Conservation (phyloP, 2,888 invertebrate genomes). For the Stratiomys singularior region DNA sequence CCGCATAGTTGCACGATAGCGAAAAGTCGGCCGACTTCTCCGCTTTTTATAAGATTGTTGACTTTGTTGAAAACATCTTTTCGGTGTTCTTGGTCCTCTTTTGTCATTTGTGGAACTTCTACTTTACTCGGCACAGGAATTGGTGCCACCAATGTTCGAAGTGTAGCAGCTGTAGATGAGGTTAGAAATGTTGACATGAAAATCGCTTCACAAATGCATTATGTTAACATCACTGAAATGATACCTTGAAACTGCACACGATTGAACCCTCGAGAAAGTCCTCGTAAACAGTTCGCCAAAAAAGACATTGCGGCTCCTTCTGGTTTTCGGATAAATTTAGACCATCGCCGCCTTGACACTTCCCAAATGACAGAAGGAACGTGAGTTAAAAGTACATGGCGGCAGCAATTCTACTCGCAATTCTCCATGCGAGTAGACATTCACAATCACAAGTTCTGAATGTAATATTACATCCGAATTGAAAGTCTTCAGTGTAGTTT, state of each 20-base stretch:
- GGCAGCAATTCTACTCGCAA: too few relatives aligned
- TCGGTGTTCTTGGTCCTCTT: background rate
- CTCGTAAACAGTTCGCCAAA: background rate
- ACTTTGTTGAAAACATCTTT: slow-evolving; percentile 49
- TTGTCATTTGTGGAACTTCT: background rate
- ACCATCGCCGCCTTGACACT: too few relatives aligned
- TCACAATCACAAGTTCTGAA: too few relatives aligned
- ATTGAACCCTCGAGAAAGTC: background rate
- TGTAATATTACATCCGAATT: too few relatives aligned
- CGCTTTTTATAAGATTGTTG: slow-evolving; percentile 57
- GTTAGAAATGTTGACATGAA: slow-evolving; percentile 4
- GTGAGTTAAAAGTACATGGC: too few relatives aligned
- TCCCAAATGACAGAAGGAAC: too few relatives aligned
- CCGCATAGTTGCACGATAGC: slow-evolving; percentile 84
- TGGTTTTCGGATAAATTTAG: too few relatives aligned
- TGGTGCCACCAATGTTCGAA: background rate
- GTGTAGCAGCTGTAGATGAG: background rate
- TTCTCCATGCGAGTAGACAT: too few relatives aligned
- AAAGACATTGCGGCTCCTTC: slow-evolving; percentile 29
- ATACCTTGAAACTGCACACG: background rate
- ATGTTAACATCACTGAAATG: too few relatives aligned
- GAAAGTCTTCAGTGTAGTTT: too few relatives aligned
- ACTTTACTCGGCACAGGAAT: background rate
- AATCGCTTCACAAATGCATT: background rate
- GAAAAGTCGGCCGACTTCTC: slow-evolving; percentile 68